Conservation (phyloP, 2,888 invertebrate genomes). For the Trachelus troglodyta region DNA sequence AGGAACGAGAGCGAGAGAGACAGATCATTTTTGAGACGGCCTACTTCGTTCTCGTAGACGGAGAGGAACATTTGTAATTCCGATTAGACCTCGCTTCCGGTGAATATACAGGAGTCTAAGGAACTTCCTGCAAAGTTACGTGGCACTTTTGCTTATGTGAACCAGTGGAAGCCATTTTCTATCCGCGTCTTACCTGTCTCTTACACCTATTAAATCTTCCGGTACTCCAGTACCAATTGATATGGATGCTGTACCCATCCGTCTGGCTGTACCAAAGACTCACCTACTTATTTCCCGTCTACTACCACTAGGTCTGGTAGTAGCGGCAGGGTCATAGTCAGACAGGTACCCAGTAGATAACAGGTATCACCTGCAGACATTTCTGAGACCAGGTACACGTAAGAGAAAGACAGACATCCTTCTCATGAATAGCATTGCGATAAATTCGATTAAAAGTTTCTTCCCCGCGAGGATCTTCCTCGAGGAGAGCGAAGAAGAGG, state of each 20-base stretch:
- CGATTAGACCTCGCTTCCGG: conserved; percentile 53
- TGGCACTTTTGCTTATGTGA: conserved; percentile 52
- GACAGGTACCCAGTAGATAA: neutral
- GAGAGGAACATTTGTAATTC: conserved; percentile 59
- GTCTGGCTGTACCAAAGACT: neutral
- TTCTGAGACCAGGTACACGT: neutral
- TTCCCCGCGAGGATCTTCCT: conserved; percentile 46
- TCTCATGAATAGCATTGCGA: conserved; percentile 65
- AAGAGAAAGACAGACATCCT: neutral
- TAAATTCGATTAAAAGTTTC: conserved; percentile 65
- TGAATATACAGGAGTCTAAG: conserved; percentile 17
- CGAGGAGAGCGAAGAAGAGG: conserved; percentile 24
- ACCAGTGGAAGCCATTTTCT: conserved; percentile 25
- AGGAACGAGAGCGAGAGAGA: neutral
- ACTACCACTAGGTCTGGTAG: neutral
- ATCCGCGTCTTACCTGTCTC: conserved; percentile 13
- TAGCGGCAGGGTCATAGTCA: neutral
- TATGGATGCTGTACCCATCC: conserved; percentile 42
- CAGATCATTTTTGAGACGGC: conserved; percentile 14
- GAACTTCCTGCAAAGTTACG: conserved; percentile 43
- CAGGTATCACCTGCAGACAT: neutral
- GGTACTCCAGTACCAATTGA: conserved; percentile 38
- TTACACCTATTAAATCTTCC: conserved; percentile 1
- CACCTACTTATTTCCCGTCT: neutral
- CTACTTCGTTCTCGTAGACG: conserved; percentile 14